These are phyloP conservation scores for Chrysolina oricalcia DNA, from an alignment of 2,888 invertebrate species.

Conservation along the genomic window DNA sequence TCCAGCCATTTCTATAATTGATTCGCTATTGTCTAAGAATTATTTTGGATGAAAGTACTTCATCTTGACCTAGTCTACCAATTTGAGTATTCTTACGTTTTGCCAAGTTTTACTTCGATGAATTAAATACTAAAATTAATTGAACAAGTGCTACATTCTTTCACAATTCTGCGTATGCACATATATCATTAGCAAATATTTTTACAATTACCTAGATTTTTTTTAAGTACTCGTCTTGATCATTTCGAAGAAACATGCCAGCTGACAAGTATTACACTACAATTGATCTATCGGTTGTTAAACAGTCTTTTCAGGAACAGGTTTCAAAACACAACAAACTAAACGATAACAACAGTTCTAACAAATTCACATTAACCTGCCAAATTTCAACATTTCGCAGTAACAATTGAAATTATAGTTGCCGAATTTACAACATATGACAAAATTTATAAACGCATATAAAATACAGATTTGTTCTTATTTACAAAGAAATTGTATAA, in stretches of 20 bases:
- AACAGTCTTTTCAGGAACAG: conserved; percentile 51
- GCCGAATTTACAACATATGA: conserved; percentile 40
- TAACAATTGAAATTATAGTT: conserved; percentile 25
- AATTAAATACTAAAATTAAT: background rate
- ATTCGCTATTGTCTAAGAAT: background rate
- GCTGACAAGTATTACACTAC: conserved; percentile 41
- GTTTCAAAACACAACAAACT: conserved; percentile 51
- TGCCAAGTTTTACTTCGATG: background rate
- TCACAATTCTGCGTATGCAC: conserved; percentile 1
- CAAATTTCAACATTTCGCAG: conserved; percentile 63
- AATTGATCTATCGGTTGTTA: conserved; percentile 18
- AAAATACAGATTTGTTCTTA: conserved; percentile 51
- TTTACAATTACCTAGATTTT: conserved; percentile 17
- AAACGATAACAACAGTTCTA: conserved; percentile 56
- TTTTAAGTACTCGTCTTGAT: conserved; percentile 43
- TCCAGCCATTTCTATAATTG: background rate
- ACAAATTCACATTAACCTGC: conserved; percentile 55
- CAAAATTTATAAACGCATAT: conserved; percentile 30
- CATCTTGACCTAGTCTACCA: background rate
- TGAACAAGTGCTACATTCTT: background rate
- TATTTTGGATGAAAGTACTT: background rate
- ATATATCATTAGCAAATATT: background rate
- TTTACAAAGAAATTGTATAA: conserved; percentile 44
- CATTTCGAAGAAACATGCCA: conserved; percentile 34
- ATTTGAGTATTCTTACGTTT: background rate